Percentiles rank a stretch among this genome's conserved stretches.
Evolutionary conservation across 2,113 vertebrate species (phyloP).

Genomic region (Anarrhichthys ocellatus): DNA sequence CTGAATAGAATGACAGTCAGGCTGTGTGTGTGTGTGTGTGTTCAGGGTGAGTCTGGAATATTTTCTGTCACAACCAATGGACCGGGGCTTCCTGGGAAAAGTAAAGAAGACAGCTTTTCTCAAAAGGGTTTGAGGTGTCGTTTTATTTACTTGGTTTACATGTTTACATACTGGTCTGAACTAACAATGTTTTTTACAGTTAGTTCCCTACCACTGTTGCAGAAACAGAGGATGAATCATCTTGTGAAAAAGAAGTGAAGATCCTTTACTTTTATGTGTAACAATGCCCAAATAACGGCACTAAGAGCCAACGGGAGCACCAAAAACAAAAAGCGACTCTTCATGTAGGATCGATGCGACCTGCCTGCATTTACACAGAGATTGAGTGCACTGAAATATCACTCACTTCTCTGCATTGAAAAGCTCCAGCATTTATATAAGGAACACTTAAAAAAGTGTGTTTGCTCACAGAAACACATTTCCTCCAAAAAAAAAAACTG

Average conservation of each 20-base stretch:
- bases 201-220: background rate
- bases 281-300: background rate
- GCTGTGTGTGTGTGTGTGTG: background rate
- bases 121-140: background rate
- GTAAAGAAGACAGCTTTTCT: slow-evolving; percentile 46
- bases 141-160: slow-evolving; percentile 14
- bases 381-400: too few relatives aligned
- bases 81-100: slow-evolving; percentile 24
- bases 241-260: background rate
- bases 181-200: background rate
- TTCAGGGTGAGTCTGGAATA: slow-evolving; percentile 52
- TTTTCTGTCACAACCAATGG: background rate
- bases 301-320: background rate
- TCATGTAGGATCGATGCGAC: background rate
- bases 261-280: background rate
- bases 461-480: background rate
- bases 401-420: background rate
- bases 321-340: background rate
- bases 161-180: background rate
- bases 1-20: background rate
- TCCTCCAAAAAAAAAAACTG: background rate
- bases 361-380: background rate
- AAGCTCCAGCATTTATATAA: background rate
- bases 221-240: background rate
- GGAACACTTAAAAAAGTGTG: background rate